phyloP scores from a whole-genome alignment of 2,113 vertebrate genomes.

The Dryoscopus gambensis region DNA sequence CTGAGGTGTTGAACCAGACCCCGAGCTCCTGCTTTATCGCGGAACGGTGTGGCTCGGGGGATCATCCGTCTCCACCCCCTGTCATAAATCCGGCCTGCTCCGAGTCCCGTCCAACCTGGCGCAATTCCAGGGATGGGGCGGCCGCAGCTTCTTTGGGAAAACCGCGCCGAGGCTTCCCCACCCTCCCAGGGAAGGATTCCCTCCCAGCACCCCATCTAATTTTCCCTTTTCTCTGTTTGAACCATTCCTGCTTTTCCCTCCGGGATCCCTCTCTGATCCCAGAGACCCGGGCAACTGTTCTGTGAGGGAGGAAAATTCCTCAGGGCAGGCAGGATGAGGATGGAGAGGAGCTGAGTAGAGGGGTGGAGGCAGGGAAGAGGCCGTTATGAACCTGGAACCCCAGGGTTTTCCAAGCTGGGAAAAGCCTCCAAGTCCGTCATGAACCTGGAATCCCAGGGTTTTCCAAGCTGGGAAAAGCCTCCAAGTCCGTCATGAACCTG shows the following conservation, averaged over 20 bases:
- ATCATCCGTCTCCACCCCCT: neutral
- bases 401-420: neutral
- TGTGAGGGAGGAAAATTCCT: neutral
- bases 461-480: neutral
- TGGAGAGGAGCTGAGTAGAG: neutral
- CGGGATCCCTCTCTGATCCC: neutral
- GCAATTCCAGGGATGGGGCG: neutral
- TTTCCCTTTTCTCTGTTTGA: neutral
- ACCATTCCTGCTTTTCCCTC: neutral
- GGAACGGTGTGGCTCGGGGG: neutral
- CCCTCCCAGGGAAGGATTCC: neutral
- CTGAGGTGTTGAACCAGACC: too few species aligned
- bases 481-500: neutral
- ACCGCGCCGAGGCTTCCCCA: accelerated
- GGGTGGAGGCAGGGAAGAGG: neutral
- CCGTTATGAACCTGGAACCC: neutral
- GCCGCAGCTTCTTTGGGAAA: neutral
- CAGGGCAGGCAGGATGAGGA: neutral
- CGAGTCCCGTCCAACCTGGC: too few species aligned
- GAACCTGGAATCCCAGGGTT: neutral
- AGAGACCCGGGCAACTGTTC: neutral
- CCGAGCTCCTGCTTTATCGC: neutral
- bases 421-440: too few species aligned
- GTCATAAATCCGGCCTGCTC: neutral
- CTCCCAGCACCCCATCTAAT: neutral